Conservation (phyloP, 92 coral and sea anemone genomes). For the Meandrina meandrites region DNA sequence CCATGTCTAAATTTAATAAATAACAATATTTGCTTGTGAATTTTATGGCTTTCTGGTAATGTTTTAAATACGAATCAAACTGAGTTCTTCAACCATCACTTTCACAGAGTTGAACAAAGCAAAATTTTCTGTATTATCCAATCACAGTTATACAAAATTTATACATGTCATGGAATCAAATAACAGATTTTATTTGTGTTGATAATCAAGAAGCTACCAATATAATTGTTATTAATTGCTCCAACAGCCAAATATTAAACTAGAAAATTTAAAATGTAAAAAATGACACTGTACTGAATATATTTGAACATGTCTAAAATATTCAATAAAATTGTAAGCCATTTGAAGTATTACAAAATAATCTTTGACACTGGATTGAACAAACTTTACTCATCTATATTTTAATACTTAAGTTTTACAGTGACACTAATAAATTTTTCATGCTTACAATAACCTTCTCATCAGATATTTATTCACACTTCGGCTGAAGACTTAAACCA, state of each 20-base stretch:
- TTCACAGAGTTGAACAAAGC: not conserved
- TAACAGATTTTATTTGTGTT: not conserved
- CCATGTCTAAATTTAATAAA: not conserved
- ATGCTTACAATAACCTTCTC: not conserved
- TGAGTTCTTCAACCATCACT: not conserved
- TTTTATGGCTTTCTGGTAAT: not conserved
- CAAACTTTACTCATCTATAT: not conserved
- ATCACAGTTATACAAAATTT: not conserved
- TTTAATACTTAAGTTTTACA: not conserved
- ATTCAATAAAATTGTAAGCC: not conserved
- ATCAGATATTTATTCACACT: not conserved
- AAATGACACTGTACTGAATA: not conserved
- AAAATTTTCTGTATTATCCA: not conserved
- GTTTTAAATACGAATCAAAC: not conserved
- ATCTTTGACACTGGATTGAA: not conserved
- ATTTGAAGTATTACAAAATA: not conserved
- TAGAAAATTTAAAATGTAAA: not conserved
- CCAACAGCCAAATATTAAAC: not conserved
- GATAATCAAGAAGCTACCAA: not conserved
- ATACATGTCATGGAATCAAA: not conserved
- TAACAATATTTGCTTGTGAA: conserved; percentile 5
- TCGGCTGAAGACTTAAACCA: not conserved
- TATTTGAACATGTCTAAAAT: not conserved
- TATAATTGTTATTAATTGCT: not conserved
- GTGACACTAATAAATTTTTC: not conserved